Base-by-base conservation (phyloP, 1,140 invertebrate species). In the Aphidius ervi region DNA sequence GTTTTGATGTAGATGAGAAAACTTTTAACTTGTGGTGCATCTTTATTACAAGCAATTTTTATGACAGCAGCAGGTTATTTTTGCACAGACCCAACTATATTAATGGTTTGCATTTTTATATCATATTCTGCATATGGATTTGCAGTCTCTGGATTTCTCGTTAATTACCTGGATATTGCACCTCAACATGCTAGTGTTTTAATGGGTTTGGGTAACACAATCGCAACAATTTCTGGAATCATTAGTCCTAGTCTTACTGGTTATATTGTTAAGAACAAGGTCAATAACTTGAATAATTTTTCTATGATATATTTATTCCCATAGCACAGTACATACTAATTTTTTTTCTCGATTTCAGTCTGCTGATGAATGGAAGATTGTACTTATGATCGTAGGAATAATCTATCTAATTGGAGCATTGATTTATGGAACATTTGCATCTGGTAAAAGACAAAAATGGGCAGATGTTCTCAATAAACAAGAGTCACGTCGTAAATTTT, bases 51-150 rank as follows among this genome's bases (percentile, higher is more conserved):
- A 82, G 89, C 90, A 0, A 79, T 93, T 45, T 95, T 95, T 73
- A 93, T 95, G 90, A 81, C 90, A 8, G 78, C 84, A 1, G 89
- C 90, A 0, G 89, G 87, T 2, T 91, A 88, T 69, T 76, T 87
- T 1, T 75, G 83, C 46, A 84, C 86, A 16, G 23, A 31, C 23
- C 81, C 87, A 9, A 79, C 77, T 2, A 83, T 84, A 49, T 89
- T 88, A 40, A 82, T 94, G 9, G 77, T 85, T 2, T 94, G 86
- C 73, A 81, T 97, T 7, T 92, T 89, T 1, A 83, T 94, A 56
- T 91, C 93, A 16, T 90, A 95, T 8, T 92, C 93, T 1, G 79
- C 94, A 9, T 91, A 92, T 40, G 94, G 91, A 2, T 93, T 95
- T 73, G 90, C 92, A 6, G 94, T 91, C 89, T 87, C 90, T 10